Evolutionary conservation across 2,797 vertebrate species (phyloP).

Genomic region (Acestrorhynchus altus): DNA sequence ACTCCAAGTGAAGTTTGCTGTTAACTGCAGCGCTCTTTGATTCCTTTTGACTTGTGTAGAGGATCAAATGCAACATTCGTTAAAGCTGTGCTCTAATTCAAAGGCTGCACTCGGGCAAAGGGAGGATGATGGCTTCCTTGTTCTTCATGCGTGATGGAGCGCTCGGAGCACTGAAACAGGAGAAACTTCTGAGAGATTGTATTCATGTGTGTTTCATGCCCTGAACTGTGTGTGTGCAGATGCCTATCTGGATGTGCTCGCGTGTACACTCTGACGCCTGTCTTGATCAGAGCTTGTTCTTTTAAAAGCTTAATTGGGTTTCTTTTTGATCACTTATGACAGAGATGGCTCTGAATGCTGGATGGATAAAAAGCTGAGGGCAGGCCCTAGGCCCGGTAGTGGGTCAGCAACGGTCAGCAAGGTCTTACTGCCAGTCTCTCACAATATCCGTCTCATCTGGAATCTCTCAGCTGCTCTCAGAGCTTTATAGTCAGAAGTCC

Average conservation of each 20-base stretch:
- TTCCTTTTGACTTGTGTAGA: conserved; percentile 51
- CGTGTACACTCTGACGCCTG: background rate
- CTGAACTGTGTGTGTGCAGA: conserved; percentile 3
- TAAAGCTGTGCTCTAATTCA: conserved; percentile 37
- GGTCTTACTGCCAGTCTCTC: conserved; percentile 2
- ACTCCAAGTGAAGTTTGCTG: conserved; percentile 48
- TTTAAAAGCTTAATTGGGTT: conserved; percentile 10
- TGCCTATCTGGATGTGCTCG: conserved; percentile 3
- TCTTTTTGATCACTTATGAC: conserved; percentile 15
- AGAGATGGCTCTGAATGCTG: background rate
- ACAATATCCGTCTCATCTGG: background rate
- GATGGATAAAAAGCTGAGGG: conserved; percentile 1
- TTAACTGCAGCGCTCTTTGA: conserved; percentile 43
- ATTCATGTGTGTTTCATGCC: background rate
- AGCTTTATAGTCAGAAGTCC: background rate
- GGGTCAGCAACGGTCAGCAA: background rate
- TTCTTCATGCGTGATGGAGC: conserved; percentile 4
- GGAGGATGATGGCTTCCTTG: conserved; percentile 36
- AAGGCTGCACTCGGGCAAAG: conserved; percentile 39
- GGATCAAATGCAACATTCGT: conserved; percentile 48
- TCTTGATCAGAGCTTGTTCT: background rate
- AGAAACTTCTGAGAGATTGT: background rate
- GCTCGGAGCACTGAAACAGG: conserved; percentile 1
- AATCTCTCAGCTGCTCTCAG: background rate
- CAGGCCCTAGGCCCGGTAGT: background rate